phyloP scores from a whole-genome alignment of 2,113 vertebrate species.

The Parus major region DNA sequence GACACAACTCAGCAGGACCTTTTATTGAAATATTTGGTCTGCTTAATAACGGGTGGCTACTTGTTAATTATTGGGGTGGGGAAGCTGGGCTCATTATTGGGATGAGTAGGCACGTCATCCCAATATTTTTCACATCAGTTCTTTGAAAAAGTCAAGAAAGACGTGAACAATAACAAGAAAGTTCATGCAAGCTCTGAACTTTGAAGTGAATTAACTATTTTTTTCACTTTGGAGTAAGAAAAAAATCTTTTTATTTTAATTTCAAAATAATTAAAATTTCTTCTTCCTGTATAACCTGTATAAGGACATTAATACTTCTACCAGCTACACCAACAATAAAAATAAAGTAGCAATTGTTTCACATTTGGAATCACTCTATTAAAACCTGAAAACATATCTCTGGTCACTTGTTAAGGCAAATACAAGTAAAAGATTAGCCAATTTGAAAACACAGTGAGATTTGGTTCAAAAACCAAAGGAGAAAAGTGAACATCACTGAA shows the following conservation, averaged over 20 bases:
- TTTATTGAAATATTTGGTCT: constrained; percentile 58
- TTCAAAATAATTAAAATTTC: not conserved
- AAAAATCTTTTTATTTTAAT: not conserved
- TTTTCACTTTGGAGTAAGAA: not conserved
- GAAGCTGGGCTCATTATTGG: constrained; percentile 73
- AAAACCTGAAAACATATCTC: constrained; percentile 30
- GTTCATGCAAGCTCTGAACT: constrained; percentile 15
- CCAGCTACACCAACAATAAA: not conserved
- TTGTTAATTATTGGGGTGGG: constrained; percentile 71
- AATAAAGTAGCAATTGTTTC: constrained; percentile 1
- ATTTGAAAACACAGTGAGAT: not conserved
- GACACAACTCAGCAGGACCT: constrained; percentile 28
- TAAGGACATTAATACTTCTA: not conserved
- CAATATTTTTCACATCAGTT: constrained; percentile 71
- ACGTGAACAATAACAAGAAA: constrained; percentile 65
- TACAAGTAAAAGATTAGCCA: not conserved
- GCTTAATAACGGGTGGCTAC: constrained; percentile 68
- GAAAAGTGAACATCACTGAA: not conserved
- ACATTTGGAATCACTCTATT: constrained; percentile 59
- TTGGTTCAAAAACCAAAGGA: not conserved
- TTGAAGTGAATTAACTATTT: not conserved
- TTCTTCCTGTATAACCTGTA: not conserved
- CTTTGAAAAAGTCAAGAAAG: constrained; percentile 63
- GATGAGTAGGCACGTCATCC: constrained; percentile 79
- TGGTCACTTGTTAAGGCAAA: constrained; percentile 18